These are phyloP conservation scores for Heteromyza rotundicornis DNA, from an alignment of 2,888 invertebrate species.

Conservation along the genomic window DNA sequence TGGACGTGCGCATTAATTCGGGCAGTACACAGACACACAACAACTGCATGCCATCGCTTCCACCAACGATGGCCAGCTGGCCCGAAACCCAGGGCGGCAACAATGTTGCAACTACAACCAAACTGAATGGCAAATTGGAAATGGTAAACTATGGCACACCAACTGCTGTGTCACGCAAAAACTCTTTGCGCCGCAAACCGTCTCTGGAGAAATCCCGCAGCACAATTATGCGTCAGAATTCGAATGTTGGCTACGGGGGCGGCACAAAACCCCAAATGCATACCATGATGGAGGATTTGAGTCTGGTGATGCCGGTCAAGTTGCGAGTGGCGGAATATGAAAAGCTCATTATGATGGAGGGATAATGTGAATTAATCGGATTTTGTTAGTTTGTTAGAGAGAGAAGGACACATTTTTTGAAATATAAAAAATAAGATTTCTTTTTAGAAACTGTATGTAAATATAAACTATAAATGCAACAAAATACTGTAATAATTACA, in stretches of 20 bases:
- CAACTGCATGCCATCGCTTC: not conserved
- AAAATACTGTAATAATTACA: too few relatives aligned
- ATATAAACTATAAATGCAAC: too few relatives aligned
- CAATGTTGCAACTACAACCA: not conserved
- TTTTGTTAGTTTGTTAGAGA: too few relatives aligned
- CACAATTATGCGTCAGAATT: conserved; percentile 43
- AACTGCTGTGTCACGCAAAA: conserved; percentile 38
- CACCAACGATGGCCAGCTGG: not conserved
- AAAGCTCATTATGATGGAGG: conserved; percentile 44
- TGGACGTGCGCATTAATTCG: not conserved
- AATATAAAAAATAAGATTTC: too few relatives aligned
- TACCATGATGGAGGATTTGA: conserved; percentile 55
- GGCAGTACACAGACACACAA: conserved; percentile 34
- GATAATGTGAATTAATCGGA: too few relatives aligned
- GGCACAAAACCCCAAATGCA: conserved; percentile 47
- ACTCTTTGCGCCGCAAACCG: conserved; percentile 45
- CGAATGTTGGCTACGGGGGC: conserved; percentile 30
- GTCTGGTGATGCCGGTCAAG: conserved; percentile 53
- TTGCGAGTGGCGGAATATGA: conserved; percentile 56
- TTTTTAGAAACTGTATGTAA: too few relatives aligned
- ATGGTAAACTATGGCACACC: conserved; percentile 11
- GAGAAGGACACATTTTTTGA: too few relatives aligned
- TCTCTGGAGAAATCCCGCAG: conserved; percentile 51
- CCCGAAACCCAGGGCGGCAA: conserved; percentile 1
- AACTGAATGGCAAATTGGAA: conserved; percentile 22